Evolutionary conservation across 2,888 invertebrate species (phyloP).

Genomic region (Micropterix aruncella): DNA sequence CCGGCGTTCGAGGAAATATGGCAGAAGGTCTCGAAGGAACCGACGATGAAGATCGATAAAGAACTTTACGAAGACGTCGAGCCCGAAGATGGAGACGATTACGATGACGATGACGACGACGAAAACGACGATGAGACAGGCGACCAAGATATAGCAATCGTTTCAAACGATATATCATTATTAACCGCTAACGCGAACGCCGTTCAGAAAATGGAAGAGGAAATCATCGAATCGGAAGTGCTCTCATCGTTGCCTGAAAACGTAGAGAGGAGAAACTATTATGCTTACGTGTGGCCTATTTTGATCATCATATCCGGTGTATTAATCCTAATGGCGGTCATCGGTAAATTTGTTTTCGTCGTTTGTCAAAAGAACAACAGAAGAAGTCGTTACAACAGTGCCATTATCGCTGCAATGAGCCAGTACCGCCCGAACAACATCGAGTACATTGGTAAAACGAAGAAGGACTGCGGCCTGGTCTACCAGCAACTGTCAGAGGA

Average conservation of each 20-base stretch:
- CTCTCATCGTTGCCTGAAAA: conserved; percentile 17
- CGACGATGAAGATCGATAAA: conserved; percentile 1
- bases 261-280: conserved; percentile 22
- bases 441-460: conserved; percentile 36
- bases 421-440: conserved; percentile 21
- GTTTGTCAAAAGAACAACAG: conserved; percentile 24
- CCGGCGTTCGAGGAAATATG: conserved; percentile 34
- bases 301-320: conserved; percentile 43
- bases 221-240: conserved; percentile 25
- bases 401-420: conserved; percentile 38
- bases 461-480: conserved; percentile 60
- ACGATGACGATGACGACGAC: conserved; percentile 23
- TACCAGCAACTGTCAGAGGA: conserved; percentile 71
- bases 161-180: conserved; percentile 18
- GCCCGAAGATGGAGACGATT: conserved; percentile 20
- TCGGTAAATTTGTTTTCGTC: conserved; percentile 36
- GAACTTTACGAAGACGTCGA: conserved; percentile 17
- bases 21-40: conserved; percentile 30
- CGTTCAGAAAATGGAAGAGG: conserved; percentile 13
- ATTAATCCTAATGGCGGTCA: conserved; percentile 35
- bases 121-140: conserved; percentile 27
- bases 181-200: neutral
- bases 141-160: conserved; percentile 20
- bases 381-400: conserved; percentile 34
- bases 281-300: conserved; percentile 41